A percentile compares a stretch with the other conserved stretches of the same genome.
phyloP scores from a whole-genome alignment of 2,113 vertebrate genomes.

The Dicrurus megarhynchus region DNA sequence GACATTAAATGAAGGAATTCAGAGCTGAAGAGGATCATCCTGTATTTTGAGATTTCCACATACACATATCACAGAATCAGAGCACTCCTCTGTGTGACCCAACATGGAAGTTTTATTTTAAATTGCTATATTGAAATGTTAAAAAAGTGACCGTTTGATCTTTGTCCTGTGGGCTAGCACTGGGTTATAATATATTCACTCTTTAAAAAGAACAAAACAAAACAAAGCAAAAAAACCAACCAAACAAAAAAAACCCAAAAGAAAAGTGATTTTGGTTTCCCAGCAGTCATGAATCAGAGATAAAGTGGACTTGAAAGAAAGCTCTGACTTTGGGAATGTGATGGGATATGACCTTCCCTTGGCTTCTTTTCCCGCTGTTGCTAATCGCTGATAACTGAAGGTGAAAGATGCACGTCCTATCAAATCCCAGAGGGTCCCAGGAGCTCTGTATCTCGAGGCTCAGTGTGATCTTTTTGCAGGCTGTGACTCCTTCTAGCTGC shows the following conservation, averaged over 20 bases:
- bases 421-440: neutral
- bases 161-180: neutral
- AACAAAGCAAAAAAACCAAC: too few relatives aligned
- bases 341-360: neutral
- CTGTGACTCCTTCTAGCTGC: neutral
- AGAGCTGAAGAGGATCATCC: neutral
- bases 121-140: neutral
- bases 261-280: neutral
- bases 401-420: neutral
- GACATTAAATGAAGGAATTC: neutral
- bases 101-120: neutral
- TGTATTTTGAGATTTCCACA: neutral
- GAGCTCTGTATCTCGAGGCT: neutral
- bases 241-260: too few relatives aligned
- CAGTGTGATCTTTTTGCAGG: neutral
- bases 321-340: neutral
- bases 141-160: neutral
- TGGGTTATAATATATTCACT: neutral
- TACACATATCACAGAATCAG: neutral
- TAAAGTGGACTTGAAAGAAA: neutral
- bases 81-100: neutral
- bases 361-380: neutral
- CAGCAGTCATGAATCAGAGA: neutral
- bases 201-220: too few relatives aligned
- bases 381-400: constrained; percentile 6